Base-by-base conservation (phyloP, 1,140 invertebrate genomes). In the Ips typographus region DNA sequence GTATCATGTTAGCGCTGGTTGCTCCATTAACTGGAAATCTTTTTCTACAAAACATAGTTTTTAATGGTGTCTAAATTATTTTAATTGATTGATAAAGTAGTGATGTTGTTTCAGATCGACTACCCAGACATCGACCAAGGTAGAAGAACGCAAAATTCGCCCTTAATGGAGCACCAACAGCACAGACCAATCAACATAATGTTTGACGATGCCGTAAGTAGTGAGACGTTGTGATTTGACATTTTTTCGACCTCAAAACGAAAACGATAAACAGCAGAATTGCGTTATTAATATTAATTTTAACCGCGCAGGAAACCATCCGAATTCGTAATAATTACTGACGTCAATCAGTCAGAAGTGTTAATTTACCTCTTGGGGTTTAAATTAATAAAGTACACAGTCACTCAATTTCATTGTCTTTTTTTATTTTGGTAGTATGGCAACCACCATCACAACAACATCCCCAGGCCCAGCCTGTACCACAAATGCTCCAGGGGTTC, bases 401-500 rank as follows among this genome's bases (percentile, higher is more conserved):
- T 55, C 37, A 49, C 44, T 22, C 44, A 49, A 49, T 49, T 49
- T 49, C 44, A 3, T 49, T 49, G 22, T 1, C 44, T 49, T 49
- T 22, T 22, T 22, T 22, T 6, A 1, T 8, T 2, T 60, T 73
- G 72, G 7, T 63, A 77, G 75, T 77, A 77, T 70, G 71, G 69
- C n/a, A 56, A 62, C 5, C 68, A 70, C 6, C 51, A 40, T 42
- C 70, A 75, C 55, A 72, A 71, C 60, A 77, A 72, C 63, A 72
- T 76, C 53, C 70, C 73, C 41, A 49, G 76, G 39, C 73, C 75
- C 1, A 77, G 69, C 55, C 73, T 79, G 4, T 79, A 79, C 71
- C 76, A 79, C 59, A 93, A 94, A 80, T 93, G 90, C 73, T 93
- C 92, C 77, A 85, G 92, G 66, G 91, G 89, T 75, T 93, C 91